Evolutionary conservation across 53 echinoderm and acorn worm genomes (phyloP), one percentile per base, ranked within the genome.

Genomic region (Echinometra lucunter): DNA sequence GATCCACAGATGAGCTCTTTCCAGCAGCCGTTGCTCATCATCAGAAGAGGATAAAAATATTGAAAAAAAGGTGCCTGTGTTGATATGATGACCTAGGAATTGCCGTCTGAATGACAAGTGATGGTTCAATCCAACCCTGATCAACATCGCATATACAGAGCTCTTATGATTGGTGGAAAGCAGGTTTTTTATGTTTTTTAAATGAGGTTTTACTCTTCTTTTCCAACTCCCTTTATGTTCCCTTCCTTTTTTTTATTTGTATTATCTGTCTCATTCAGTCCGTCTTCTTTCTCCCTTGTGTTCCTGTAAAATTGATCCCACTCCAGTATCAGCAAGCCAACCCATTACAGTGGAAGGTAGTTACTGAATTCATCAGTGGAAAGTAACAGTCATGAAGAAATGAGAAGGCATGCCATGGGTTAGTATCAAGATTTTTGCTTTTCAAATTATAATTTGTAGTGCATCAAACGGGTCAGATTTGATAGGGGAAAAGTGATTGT

Each of bases 11-110:
- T n/a, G n/a, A n/a, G n/a, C n/a, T n/a, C n/a, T n/a, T n/a, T n/a
- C n/a, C n/a, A n/a, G n/a, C n/a, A n/a, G n/a, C n/a, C n/a, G n/a
- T n/a, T n/a, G n/a, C n/a, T n/a, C n/a, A n/a, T n/a, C n/a, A n/a
- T n/a, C n/a, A n/a, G n/a, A n/a, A n/a, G n/a, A n/a, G n/a, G n/a
- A n/a, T n/a, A n/a, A n/a, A n/a, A n/a, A n/a, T n/a, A n/a, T n/a
- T n/a, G n/a, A n/a, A n/a, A n/a, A n/a, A n/a, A n/a, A n/a, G n/a
- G n/a, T n/a, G n/a, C n/a, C n/a, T n/a, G n/a, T 72, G 32, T 72
- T 72, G 72, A 72, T 72, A 35, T 72, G 72, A 72, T 72, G 72
- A 72, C 72, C 72, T 35, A 72, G 72, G 53, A 78, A 78, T 78
- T 78, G 78, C 78, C 78, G 78, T 78, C 78, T 78, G 78, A 78